Conservation (phyloP, 2,113 vertebrate genomes). For the Forbesichthys agassizii region DNA sequence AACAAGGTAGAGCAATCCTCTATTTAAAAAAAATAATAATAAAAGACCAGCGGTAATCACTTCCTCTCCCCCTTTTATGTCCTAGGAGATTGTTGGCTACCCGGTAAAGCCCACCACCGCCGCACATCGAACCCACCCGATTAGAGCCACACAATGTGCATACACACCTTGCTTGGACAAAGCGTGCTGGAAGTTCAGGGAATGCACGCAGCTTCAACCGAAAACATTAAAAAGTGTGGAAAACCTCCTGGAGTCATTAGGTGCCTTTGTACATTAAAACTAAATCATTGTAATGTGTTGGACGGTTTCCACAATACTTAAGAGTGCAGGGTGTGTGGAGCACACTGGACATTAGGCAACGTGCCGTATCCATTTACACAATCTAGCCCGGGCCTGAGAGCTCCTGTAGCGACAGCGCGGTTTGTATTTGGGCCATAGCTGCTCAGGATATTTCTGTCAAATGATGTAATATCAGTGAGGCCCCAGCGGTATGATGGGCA, state of each 20-base stretch:
- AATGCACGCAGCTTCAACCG: conserved; percentile 17
- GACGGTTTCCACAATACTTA: conserved; percentile 1
- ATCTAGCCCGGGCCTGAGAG: conserved; percentile 10
- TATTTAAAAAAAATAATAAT: conserved; percentile 36
- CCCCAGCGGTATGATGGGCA: conserved; percentile 17
- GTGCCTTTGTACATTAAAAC: conserved; percentile 1
- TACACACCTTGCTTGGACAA: conserved; percentile 56
- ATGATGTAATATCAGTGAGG: conserved; percentile 40
- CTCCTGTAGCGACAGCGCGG: conserved; percentile 24
- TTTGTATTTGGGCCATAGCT: conserved; percentile 31
- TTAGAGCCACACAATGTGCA: conserved; percentile 38
- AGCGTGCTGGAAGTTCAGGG: conserved; percentile 48
- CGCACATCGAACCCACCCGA: conserved; percentile 58
- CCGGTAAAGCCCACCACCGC: conserved; percentile 36
- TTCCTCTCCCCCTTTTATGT: conserved; percentile 55
- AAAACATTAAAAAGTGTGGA: conserved; percentile 23
- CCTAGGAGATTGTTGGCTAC: conserved; percentile 62
- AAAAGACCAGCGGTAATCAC: conserved; percentile 70
- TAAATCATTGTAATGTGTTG: background rate
- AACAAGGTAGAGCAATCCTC: conserved; percentile 72
- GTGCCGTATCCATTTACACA: conserved; percentile 22
- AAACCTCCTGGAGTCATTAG: conserved; percentile 9
- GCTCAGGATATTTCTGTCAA: conserved; percentile 40
- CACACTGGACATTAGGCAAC: background rate
- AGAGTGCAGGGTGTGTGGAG: background rate